Conservation (phyloP, 2,888 invertebrate species). For the Melanotus villosus region DNA sequence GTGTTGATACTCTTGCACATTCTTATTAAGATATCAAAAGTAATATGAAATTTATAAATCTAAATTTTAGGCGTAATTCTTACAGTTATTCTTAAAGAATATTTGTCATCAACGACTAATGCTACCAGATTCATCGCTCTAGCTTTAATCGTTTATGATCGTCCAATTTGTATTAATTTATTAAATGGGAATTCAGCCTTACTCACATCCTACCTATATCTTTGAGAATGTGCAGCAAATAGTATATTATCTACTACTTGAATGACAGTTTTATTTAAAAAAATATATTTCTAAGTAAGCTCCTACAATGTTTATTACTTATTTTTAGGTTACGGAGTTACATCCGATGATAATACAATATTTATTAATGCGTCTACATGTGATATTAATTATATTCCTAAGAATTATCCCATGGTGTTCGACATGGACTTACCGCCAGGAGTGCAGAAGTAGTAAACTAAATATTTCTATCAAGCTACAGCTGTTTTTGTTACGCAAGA, state of each 20-base stretch:
- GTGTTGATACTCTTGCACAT: too few species aligned
- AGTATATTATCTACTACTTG: background rate
- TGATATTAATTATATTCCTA: conserved; percentile 83
- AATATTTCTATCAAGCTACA: background rate
- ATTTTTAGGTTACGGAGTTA: conserved; percentile 81
- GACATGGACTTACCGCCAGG: conserved; percentile 74
- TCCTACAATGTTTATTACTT: background rate
- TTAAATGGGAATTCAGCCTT: too few species aligned
- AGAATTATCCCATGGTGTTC: conserved; percentile 85
- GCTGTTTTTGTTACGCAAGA: background rate
- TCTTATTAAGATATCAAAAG: too few species aligned
- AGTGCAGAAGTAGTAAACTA: conserved; percentile 26
- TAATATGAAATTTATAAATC: too few species aligned
- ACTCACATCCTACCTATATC: too few species aligned
- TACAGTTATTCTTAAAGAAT: too few species aligned
- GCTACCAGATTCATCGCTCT: too few species aligned
- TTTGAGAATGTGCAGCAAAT: too few species aligned
- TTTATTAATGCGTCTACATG: conserved; percentile 89
- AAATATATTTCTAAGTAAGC: background rate
- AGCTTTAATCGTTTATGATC: too few species aligned
- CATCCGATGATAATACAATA: conserved; percentile 85
- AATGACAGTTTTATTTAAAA: background rate
- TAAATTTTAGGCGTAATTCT: too few species aligned
- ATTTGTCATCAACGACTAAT: too few species aligned
- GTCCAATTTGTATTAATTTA: too few species aligned